Evolutionary conservation across 1,140 invertebrate species (phyloP).

Genomic region (Drepana arcuata): DNA sequence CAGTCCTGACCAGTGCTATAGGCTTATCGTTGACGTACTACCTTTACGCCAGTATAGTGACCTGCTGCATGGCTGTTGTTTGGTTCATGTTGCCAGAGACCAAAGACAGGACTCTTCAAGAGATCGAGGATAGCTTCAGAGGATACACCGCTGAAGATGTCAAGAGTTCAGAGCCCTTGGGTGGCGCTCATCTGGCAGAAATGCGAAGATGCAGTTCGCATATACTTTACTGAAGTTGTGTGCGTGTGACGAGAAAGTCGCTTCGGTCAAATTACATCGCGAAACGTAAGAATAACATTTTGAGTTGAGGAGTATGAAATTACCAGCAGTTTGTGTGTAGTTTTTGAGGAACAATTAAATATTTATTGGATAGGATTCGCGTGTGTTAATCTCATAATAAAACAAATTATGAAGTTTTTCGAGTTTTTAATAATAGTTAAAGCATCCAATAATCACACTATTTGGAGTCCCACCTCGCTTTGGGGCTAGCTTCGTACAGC

Average conservation of each 20-base stretch:
- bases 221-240: slow-evolving; percentile 43
- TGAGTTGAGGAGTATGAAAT: too few species aligned
- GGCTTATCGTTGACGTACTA: slow-evolving; percentile 44
- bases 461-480: slow-evolving; percentile 21
- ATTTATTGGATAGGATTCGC: too few species aligned
- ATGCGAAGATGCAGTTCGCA: slow-evolving; percentile 51
- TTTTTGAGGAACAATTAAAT: too few species aligned
- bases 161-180: slow-evolving; percentile 32
- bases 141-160: slow-evolving; percentile 26
- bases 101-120: slow-evolving; percentile 53
- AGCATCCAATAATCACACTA: too few species aligned
- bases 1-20: slow-evolving; percentile 33
- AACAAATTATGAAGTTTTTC: slow-evolving; percentile 3
- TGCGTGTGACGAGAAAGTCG: too few species aligned
- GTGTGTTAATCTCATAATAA: slow-evolving; percentile 6
- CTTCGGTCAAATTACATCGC: too few species aligned
- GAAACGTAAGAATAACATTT: too few species aligned
- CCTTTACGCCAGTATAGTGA: slow-evolving; percentile 40
- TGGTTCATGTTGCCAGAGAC: slow-evolving; percentile 57
- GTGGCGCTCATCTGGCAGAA: slow-evolving; percentile 19
- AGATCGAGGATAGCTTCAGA: slow-evolving; percentile 50
- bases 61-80: slow-evolving; percentile 29
- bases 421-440: slow-evolving; percentile 10
- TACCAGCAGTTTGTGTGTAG: too few species aligned
- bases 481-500: slow-evolving; percentile 31